A percentile compares a stretch with the other conserved stretches of the same genome.
These are phyloP conservation scores for Paralvinella palmiformis DNA, from an alignment of 1,140 invertebrate genomes.

Conservation along the genomic window DNA sequence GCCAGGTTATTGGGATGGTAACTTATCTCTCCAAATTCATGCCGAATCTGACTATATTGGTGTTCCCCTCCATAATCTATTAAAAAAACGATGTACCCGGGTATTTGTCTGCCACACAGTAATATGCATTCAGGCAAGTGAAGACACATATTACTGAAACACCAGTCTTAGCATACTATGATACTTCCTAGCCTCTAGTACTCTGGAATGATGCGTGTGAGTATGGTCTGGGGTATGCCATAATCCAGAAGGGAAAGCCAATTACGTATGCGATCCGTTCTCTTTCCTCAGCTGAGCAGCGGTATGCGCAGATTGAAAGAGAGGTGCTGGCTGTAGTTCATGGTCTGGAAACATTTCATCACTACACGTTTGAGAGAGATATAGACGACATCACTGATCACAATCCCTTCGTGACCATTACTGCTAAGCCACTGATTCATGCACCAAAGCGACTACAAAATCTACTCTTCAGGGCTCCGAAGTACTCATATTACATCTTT, in stretches of 20 bases:
- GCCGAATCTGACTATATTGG: slow-evolving; percentile 36
- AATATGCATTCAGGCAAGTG: not conserved
- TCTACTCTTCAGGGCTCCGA: slow-evolving; percentile 9
- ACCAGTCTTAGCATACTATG: slow-evolving; percentile 28
- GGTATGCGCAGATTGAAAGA: slow-evolving; percentile 53
- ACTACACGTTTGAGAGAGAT: slow-evolving; percentile 50
- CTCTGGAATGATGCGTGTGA: slow-evolving; percentile 35
- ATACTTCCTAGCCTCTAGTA: slow-evolving; percentile 28
- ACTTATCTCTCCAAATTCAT: slow-evolving; percentile 41
- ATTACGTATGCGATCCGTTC: slow-evolving; percentile 46
- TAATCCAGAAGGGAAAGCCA: slow-evolving; percentile 33
- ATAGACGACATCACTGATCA: slow-evolving; percentile 38
- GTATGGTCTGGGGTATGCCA: slow-evolving; percentile 35
- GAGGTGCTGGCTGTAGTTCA: slow-evolving; percentile 52
- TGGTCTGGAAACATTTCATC: slow-evolving; percentile 53
- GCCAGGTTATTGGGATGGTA: slow-evolving; percentile 28
- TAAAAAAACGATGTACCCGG: slow-evolving; percentile 14
- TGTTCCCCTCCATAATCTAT: slow-evolving; percentile 22
- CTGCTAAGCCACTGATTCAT: slow-evolving; percentile 11
- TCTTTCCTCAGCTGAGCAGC: slow-evolving; percentile 44
- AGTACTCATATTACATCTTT: not conserved
- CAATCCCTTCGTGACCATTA: slow-evolving; percentile 37
- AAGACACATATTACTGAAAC: not conserved
- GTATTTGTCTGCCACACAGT: slow-evolving; percentile 1
- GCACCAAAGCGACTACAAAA: slow-evolving; percentile 8